A percentile compares a stretch with the other conserved stretches of the same genome.
Conservation (phyloP, 2,888 invertebrate species). For the Eupithecia inturbata region DNA sequence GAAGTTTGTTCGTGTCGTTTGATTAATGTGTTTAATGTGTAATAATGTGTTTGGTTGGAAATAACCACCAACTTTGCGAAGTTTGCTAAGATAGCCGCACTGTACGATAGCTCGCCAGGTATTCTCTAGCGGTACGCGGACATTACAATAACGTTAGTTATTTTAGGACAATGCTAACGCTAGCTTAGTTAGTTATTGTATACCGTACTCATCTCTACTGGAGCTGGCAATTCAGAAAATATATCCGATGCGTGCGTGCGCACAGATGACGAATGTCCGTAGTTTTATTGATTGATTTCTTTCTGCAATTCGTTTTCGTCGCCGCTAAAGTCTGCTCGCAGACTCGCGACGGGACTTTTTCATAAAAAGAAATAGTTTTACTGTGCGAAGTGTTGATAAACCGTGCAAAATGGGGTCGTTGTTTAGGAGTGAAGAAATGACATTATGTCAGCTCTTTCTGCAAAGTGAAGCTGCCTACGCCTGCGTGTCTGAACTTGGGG, state of each 20-base stretch:
- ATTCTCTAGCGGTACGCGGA: too few relatives aligned
- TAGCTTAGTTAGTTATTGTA: too few relatives aligned
- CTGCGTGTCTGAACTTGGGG: conserved; percentile 98
- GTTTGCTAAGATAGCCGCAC: too few relatives aligned
- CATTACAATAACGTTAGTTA: too few relatives aligned
- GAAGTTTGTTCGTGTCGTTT: too few relatives aligned
- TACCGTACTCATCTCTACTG: too few relatives aligned
- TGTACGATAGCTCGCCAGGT: too few relatives aligned
- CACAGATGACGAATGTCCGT: conserved; percentile 59
- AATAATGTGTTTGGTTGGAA: too few relatives aligned
- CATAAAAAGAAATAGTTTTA: conserved; percentile 56
- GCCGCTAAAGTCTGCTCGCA: conserved; percentile 76
- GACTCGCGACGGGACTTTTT: conserved; percentile 73
- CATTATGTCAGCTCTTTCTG: conserved; percentile 98
- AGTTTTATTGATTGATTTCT: conserved; percentile 70
- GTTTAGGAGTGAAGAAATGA: conserved; percentile 99
- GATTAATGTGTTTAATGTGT: too few relatives aligned
- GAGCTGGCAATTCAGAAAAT: conserved; percentile 55
- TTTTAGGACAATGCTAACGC: too few relatives aligned
- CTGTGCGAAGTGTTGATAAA: conserved; percentile 59
- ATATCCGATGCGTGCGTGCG: conserved; percentile 59
- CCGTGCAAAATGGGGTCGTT: conserved; percentile 91
- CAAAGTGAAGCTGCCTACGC: conserved; percentile 99
- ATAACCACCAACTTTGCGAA: too few relatives aligned
- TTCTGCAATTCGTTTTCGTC: conserved; percentile 73